Base-by-base conservation (phyloP, 2,113 vertebrate species). In the Ceratotherium simum region DNA sequence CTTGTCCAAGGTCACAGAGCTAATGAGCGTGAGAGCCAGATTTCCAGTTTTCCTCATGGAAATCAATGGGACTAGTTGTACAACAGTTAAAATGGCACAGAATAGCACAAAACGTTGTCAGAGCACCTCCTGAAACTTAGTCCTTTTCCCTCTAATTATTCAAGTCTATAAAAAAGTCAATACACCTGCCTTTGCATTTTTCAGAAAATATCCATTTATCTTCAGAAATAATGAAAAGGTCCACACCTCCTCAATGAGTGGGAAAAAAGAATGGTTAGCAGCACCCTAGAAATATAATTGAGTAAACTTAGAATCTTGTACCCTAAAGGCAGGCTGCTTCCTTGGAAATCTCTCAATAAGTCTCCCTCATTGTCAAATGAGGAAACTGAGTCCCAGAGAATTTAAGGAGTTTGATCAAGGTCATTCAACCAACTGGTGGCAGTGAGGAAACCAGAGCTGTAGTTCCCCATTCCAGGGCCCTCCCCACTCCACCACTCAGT, bases 311-410 rank as follows among this genome's bases (percentile, higher is more conserved):
- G 5, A 54, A 36, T 64, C 48, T 14, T 39, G 33, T 9, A 21
- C 12, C 11, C 46, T 72, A 56, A 65, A 29, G 51, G 31, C 27
- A 23, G 48, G 29, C 56, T 33, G 36, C 42, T 31, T 33, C 33
- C 12, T 60, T 86, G 29, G 27, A 82, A 65, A 70, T 62, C 33
- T 72, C n/a, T 80, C 56, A 69, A 33, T 48, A 36, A 67, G 56
- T 25, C 29, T 56, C 29, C 5, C 13, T 96, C n/a, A 3, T n/a
- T 60, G 9, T 75, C 51, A 14, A 39, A 75, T 75, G n/a, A 36
- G 29, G n/a, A 86, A 56, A 85, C 73, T 75, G 51, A 92, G 46
- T 46, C 42, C 48, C 88, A 81, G 91, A 85, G 78, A 94, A 60
- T 20, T 16, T 39, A 67, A 69, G 36, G 20, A 16, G 8, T 12